Percentiles rank a stretch among this genome's conserved stretches.
These are phyloP conservation scores for Rhopalosiphum nymphaeae DNA, from an alignment of 2,888 invertebrate genomes.

Conservation along the genomic window DNA sequence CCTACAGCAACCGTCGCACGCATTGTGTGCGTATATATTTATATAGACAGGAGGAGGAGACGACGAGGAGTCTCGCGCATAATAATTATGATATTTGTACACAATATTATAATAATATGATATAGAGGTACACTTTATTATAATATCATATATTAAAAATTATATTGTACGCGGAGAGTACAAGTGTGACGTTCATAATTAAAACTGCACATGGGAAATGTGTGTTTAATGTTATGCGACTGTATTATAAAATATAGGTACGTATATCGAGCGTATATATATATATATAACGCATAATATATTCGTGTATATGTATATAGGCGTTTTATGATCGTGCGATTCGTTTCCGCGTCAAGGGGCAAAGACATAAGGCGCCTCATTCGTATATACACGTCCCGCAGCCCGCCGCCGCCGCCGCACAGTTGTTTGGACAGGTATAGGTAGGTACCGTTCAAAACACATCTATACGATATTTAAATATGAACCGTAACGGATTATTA, in stretches of 20 bases:
- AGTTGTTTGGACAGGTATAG: conserved; percentile 50
- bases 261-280: background rate
- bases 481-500: conserved; percentile 57
- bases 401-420: too few species aligned
- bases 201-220: conserved; percentile 32
- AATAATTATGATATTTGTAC: background rate
- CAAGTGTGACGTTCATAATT: conserved; percentile 47
- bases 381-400: background rate
- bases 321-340: conserved; percentile 5
- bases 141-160: background rate
- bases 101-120: background rate
- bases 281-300: background rate
- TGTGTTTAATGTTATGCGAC: background rate
- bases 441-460: conserved; percentile 40
- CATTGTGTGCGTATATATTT: background rate
- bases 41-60: background rate
- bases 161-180: background rate
- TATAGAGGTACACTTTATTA: background rate
- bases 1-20: conserved; percentile 24
- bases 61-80: background rate
- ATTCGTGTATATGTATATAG: background rate
- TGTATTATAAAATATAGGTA: background rate
- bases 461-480: conserved; percentile 51
- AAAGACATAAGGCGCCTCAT: conserved; percentile 40
- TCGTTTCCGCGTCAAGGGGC: conserved; percentile 56